These are phyloP conservation scores for Xylota sylvarum DNA, from an alignment of 2,888 invertebrate genomes.

Conservation along the genomic window DNA sequence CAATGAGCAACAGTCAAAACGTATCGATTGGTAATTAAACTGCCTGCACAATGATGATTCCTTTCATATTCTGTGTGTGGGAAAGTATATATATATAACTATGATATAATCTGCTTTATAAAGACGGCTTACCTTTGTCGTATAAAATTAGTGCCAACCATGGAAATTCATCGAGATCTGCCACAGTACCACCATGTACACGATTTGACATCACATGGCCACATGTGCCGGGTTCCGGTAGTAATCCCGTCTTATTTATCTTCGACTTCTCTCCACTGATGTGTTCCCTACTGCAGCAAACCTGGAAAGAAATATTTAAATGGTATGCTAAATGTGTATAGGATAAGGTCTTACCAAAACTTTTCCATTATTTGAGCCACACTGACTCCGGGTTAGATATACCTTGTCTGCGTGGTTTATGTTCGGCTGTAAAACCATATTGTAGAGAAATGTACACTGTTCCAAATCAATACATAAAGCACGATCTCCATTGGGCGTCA, in stretches of 20 bases:
- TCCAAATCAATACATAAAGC: constrained; percentile 46
- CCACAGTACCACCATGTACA: not conserved
- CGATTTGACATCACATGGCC: not conserved
- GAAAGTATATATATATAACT: not conserved
- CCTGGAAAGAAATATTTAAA: not conserved
- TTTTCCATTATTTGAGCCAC: not conserved
- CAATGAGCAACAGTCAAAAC: constrained; percentile 92
- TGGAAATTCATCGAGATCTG: not conserved
- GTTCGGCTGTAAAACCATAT: not conserved
- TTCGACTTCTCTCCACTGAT: not conserved
- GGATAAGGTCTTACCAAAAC: not conserved
- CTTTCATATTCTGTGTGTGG: not conserved
- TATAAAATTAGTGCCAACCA: not conserved
- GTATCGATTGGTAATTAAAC: constrained; percentile 88
- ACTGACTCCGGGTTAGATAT: not conserved
- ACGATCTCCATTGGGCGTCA: constrained; percentile 82
- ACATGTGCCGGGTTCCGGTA: not conserved
- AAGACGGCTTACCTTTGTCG: not conserved
- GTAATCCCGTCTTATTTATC: not conserved
- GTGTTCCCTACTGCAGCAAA: not conserved
- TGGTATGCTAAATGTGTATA: not conserved
- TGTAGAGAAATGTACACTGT: not conserved
- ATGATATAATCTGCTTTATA: not conserved
- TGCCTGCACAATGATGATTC: constrained; percentile 88
- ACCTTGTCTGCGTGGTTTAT: not conserved